Percentiles rank a stretch among this genome's conserved stretches.
These are phyloP conservation scores for Agraylea sexmaculata DNA, from an alignment of 1,140 invertebrate genomes.

Conservation along the genomic window DNA sequence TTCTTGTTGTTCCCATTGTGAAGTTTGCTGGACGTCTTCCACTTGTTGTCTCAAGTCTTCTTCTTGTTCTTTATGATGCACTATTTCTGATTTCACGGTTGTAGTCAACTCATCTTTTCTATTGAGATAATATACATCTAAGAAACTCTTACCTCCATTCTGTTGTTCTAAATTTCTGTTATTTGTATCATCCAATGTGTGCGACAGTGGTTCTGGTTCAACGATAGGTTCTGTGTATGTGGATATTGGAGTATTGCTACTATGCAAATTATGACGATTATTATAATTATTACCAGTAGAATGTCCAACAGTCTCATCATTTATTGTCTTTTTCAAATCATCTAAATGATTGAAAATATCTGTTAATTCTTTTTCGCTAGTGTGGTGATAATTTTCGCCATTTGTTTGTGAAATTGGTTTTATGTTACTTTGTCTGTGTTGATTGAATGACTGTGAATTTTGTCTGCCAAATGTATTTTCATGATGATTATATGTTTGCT, in stretches of 20 bases:
- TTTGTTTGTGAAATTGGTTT: too few relatives aligned
- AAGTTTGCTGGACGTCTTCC: constrained; percentile 2
- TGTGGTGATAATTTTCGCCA: too few relatives aligned
- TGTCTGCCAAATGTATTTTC: constrained; percentile 8
- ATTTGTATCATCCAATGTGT: too few relatives aligned
- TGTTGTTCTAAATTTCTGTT: too few relatives aligned
- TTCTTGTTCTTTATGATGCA: constrained; percentile 8
- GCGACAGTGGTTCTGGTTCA: too few relatives aligned
- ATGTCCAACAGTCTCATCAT: not conserved
- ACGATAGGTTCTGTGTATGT: too few relatives aligned
- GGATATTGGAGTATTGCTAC: constrained; percentile 3
- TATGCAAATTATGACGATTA: constrained; percentile 12
- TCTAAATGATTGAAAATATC: constrained; percentile 8
- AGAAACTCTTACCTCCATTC: too few relatives aligned
- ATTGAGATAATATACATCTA: too few relatives aligned
- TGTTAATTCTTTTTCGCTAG: constrained; percentile 13
- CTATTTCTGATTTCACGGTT: too few relatives aligned
- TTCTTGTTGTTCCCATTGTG: constrained; percentile 6
- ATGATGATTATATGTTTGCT: constrained; percentile 21
- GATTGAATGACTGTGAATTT: constrained; percentile 4
- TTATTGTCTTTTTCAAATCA: not conserved
- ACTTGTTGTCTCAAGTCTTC: constrained; percentile 10
- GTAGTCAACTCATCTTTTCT: too few relatives aligned
- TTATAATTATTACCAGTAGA: not conserved
- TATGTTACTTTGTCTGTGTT: constrained; percentile 15